These are phyloP conservation scores for Cephus nigrinus DNA, from an alignment of 2,888 invertebrate species.

Conservation along the genomic window DNA sequence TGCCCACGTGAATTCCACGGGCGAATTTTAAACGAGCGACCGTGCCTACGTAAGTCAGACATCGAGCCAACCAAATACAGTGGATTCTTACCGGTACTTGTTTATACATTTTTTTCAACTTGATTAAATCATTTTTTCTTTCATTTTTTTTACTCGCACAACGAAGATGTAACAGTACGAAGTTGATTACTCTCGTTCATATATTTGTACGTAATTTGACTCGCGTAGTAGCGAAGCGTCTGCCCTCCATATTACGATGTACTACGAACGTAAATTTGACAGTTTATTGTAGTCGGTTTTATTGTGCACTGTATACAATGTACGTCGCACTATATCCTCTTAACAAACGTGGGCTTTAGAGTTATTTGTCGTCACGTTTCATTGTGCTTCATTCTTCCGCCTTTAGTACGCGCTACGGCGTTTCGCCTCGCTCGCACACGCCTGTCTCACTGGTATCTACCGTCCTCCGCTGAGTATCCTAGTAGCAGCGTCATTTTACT, in stretches of 20 bases:
- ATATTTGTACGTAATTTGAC: not conserved
- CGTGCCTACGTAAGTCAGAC: slow-evolving; percentile 3
- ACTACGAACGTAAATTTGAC: not conserved
- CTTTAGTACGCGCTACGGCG: not conserved
- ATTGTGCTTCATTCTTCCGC: not conserved
- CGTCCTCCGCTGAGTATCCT: not conserved
- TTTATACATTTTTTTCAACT: not conserved
- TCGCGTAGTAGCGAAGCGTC: not conserved
- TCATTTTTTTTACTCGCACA: not conserved
- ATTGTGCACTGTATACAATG: not conserved
- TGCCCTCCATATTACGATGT: not conserved
- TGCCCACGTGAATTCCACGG: slow-evolving; percentile 11
- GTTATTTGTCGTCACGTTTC: not conserved
- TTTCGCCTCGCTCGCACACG: not conserved
- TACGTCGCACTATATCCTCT: not conserved
- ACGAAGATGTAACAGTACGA: not conserved
- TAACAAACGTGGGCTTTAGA: not conserved
- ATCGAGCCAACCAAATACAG: not conserved
- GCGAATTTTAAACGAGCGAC: slow-evolving; percentile 5
- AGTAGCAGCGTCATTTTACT: not conserved
- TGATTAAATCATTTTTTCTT: not conserved
- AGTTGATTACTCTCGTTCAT: not conserved
- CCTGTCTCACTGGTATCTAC: not conserved
- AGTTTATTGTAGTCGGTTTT: not conserved
- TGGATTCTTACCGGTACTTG: not conserved